Evolutionary conservation across 2,113 vertebrate genomes (phyloP).

Genomic region (Glareola pratincola): DNA sequence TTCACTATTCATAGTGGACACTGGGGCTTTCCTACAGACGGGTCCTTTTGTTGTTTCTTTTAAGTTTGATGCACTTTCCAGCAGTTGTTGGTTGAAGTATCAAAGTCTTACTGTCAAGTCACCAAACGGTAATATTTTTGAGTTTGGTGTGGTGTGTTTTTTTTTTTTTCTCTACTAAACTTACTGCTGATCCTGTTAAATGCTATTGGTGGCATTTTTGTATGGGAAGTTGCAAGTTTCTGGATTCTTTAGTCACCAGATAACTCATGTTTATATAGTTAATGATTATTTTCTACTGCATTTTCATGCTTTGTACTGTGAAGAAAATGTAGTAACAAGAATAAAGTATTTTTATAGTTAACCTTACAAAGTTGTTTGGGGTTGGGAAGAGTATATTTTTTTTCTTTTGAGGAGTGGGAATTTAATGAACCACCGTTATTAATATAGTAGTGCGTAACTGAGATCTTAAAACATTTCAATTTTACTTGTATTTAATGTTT

Average conservation of each 20-base stretch:
- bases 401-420: not conserved
- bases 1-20: not conserved
- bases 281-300: not conserved
- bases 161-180: not conserved
- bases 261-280: not conserved
- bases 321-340: not conserved
- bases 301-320: not conserved
- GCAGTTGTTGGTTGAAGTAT: not conserved
- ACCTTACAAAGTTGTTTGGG: not conserved
- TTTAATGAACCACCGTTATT: not conserved
- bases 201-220: not conserved
- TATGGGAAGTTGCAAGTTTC: not conserved
- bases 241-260: not conserved
- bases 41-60: not conserved
- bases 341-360: not conserved
- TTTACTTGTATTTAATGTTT: not conserved
- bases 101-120: not conserved
- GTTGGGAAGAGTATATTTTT: not conserved
- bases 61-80: not conserved
- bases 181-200: not conserved
- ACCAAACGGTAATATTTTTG: not conserved
- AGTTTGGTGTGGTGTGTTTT: too few relatives aligned
- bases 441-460: not conserved
- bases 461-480: not conserved
- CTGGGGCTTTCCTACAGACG: not conserved